Base-by-base conservation (phyloP, 2,113 vertebrate genomes). In the Acinonyx jubatus region DNA sequence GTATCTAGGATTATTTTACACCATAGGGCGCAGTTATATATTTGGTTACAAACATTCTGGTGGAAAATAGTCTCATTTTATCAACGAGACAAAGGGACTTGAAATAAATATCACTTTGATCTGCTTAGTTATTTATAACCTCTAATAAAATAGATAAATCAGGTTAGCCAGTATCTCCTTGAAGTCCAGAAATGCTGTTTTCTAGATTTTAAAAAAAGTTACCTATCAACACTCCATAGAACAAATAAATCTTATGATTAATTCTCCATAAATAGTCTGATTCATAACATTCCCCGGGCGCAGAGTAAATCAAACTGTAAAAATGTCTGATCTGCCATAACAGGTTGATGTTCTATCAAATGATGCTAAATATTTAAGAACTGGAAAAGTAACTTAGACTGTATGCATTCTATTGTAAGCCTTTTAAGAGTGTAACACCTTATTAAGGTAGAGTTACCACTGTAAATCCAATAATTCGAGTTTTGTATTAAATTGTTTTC, bases 31-130 rank as follows among this genome's bases (percentile, higher is more conserved):
- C 66, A 97, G 76, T 65, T 90, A 84, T 80, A 76, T 87, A 69
- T 74, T 82, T 82, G 68, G 12, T 63, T 86, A 41, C 5, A 91
- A 55, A 96, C 82, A 73, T 74, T 68, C 33, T 79, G 5, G 21
- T 63, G 10, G 31, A 29, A 88, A 85, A 85, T 45, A 71, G 69
- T 73, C 45, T 96, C 52, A 91, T 81, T 92, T 84, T 93, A 81
- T 89, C 65, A 79, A 69, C 8, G 61, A 66, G 79, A 89, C 18
- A 52, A 74, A 15, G 76, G 21, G 85, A 97, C 15, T 76, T 86
- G 78, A 95, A 86, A 81, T 96, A 96, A 89, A 82, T 95, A 94
- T 82, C 55, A 91, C 21, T 66, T 92, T 86, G n/a, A 91, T 95
- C 25, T 57, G 16, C 13, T 93, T 85, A 55, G 78, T 91, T 96